Base-by-base conservation (phyloP, 2,888 invertebrate genomes). In the Subacronicta megacephala region DNA sequence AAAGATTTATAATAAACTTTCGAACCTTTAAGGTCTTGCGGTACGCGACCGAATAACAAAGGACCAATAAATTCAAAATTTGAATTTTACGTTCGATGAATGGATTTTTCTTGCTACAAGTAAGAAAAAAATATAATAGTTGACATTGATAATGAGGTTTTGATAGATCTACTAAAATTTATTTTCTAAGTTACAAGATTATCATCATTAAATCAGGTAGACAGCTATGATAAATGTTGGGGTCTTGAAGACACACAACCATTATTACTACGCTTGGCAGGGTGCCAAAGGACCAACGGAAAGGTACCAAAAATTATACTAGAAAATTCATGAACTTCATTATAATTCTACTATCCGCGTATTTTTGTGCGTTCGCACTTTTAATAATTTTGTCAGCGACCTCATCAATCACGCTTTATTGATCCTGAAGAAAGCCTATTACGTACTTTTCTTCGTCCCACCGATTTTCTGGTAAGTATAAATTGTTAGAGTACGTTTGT, bases 351-450 rank as follows among this genome's bases (percentile, higher is more conserved):
- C 9, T 23, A 61, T 10, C 7, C 31, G 10, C 13, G 17, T 42
- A 18, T 38, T 62, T 43, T 42, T 10, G 29, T 31, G 52, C 51
- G 38, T 46, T 52, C 44, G 37, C 43, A 57, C 38, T 49, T 65
- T 56, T 71, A 65, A 65, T 65, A 71, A 31, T 52, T 59, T 71
- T 45, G 41, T 50, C 31, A 26, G 36, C 44, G 61, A 66, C 51
- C 59, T 66, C 66, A 72, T 66, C 60, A 72, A 66, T 66, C 66
- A 72, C 60, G 31, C 31, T 50, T n/a, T 66, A 72, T 72, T 65
- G 60, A 66, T 71, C 45, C 47, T 18, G 16, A 64, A 42, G n/a
- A 54, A 63, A 71, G 46, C 38, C 46, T 70, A 46, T 69, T 63
- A 69, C 55, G 15, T 44, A 69, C 23, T 43, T 63, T 53, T 69